phyloP scores from a whole-genome alignment of 2,888 invertebrate species.

The Monoplex corrugatus region DNA sequence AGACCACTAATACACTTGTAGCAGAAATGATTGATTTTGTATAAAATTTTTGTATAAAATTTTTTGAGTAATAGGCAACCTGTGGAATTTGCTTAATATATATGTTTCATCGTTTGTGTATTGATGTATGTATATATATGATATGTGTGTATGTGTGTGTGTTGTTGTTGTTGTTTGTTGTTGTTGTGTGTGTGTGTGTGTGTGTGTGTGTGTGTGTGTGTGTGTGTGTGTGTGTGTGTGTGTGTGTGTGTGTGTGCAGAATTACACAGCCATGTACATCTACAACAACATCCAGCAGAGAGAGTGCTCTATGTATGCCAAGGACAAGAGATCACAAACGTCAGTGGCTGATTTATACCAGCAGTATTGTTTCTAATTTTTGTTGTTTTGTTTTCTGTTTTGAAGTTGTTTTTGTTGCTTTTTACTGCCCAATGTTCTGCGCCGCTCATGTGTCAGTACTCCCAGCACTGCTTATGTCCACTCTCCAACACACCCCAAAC shows the following conservation, averaged over 20 bases:
- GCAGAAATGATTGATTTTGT: too few relatives aligned
- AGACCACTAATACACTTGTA: too few relatives aligned
- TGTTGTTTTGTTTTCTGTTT: not conserved
- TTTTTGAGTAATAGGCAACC: too few relatives aligned
- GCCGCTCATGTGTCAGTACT: not conserved
- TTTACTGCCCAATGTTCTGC: not conserved
- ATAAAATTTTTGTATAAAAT: too few relatives aligned
- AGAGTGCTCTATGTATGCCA: constrained; percentile 63
- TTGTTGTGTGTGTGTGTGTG: not conserved
- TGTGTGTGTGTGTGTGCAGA: constrained; percentile 50
- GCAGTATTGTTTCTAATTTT: not conserved
- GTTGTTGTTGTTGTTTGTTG: not conserved
- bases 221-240: constrained; percentile 18
- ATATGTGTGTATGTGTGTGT: not conserved
- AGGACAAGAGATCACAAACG: constrained; percentile 57
- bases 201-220: not conserved
- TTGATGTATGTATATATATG: too few relatives aligned
- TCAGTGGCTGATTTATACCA: too few relatives aligned
- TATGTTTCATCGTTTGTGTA: too few relatives aligned
- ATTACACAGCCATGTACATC: constrained; percentile 53
- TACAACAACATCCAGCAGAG: constrained; percentile 60
- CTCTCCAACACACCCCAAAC: too few relatives aligned
- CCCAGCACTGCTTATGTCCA: not conserved
- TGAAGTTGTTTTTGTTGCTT: not conserved
- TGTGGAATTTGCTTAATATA: too few relatives aligned